Percentiles rank a stretch among this genome's conserved stretches.
Conservation (phyloP, 2,113 vertebrate species). For the Morone chrysops region DNA sequence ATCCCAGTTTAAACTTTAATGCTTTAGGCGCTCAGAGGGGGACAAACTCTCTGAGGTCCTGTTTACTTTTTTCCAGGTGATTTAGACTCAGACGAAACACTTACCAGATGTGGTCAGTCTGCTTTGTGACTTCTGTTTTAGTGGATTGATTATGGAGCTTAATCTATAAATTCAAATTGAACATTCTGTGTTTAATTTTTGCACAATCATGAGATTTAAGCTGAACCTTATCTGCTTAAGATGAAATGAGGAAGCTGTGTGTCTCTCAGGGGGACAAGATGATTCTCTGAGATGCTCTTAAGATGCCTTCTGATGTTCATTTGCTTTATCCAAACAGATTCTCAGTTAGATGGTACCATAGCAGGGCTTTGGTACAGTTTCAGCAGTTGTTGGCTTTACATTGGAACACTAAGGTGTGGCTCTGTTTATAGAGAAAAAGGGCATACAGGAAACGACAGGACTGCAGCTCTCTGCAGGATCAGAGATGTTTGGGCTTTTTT, state of each 20-base stretch:
- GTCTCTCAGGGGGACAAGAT: background rate
- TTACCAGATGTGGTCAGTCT: slow-evolving; percentile 17
- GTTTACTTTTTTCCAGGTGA: slow-evolving; percentile 44
- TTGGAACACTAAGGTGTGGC: slow-evolving; percentile 37
- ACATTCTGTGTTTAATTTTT: background rate
- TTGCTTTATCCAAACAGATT: slow-evolving; percentile 12
- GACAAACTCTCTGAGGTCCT: background rate
- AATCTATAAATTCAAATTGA: background rate
- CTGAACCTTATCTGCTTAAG: background rate
- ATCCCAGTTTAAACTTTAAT: slow-evolving; percentile 24
- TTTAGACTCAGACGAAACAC: slow-evolving; percentile 5
- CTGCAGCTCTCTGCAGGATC: slow-evolving; percentile 11
- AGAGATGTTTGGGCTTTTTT: background rate
- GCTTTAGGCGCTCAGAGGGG: slow-evolving; percentile 1
- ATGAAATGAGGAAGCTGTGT: background rate
- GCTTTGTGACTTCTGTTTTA: slow-evolving; percentile 4
- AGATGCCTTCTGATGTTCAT: background rate
- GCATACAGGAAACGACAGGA: slow-evolving; percentile 29
- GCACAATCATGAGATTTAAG: background rate
- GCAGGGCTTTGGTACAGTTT: background rate
- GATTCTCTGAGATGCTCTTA: slow-evolving; percentile 7
- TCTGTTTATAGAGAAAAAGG: slow-evolving; percentile 46
- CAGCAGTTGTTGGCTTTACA: slow-evolving; percentile 21
- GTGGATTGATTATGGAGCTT: no score
- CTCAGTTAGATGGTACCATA: background rate